phyloP scores from a whole-genome alignment of 2,797 vertebrate species.

The Australoheros facetus region DNA sequence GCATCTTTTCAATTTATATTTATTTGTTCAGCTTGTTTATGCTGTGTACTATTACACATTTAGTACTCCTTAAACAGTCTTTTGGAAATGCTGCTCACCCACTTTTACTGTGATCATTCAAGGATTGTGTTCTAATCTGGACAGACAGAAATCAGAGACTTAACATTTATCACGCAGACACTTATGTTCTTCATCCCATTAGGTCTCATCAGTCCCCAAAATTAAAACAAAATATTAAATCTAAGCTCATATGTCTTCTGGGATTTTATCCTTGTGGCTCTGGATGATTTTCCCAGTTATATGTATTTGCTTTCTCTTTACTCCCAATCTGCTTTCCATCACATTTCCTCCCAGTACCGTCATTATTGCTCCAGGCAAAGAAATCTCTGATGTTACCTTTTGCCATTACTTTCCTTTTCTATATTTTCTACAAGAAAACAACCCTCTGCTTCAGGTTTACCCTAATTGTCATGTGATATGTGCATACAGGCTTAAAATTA shows the following conservation, averaged over 20 bases:
- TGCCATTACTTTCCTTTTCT: background rate
- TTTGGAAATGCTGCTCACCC: background rate
- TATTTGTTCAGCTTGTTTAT: background rate
- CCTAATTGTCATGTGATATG: background rate
- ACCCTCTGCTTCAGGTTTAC: background rate
- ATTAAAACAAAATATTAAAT: background rate
- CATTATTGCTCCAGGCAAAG: accelerated
- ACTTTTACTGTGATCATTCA: background rate
- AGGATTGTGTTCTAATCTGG: background rate
- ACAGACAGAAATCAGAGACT: background rate
- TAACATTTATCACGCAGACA: background rate
- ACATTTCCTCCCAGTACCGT: background rate
- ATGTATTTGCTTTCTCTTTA: background rate
- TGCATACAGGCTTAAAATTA: background rate
- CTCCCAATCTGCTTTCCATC: background rate
- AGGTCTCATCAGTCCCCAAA: background rate
- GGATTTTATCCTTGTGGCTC: background rate
- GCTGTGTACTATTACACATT: background rate
- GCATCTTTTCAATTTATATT: background rate
- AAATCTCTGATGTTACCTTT: background rate
- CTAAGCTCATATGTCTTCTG: background rate
- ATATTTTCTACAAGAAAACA: background rate
- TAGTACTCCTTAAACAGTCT: background rate
- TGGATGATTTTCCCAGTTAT: background rate
- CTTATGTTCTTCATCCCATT: background rate